These are phyloP conservation scores for Polydesmus complanatus DNA, from an alignment of 2,888 invertebrate species.

Conservation along the genomic window DNA sequence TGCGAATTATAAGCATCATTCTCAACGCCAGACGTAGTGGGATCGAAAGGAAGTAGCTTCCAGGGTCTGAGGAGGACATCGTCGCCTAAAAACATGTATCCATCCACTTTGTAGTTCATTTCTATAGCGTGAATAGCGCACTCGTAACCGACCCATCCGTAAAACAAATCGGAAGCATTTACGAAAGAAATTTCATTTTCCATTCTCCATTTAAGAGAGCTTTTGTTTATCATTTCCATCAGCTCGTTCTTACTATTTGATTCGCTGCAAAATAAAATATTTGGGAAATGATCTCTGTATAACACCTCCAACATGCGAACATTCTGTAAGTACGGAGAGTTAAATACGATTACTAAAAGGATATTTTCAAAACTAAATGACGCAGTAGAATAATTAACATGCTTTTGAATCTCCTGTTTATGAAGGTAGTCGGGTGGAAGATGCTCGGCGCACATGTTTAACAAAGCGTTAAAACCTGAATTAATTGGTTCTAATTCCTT, in stretches of 20 bases:
- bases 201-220: neutral
- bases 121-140: conserved; percentile 13
- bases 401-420: too few species aligned
- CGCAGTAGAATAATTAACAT: too few species aligned
- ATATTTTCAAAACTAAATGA: neutral
- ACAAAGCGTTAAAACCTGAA: neutral
- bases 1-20: neutral
- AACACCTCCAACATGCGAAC: conserved; percentile 6
- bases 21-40: neutral
- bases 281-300: conserved; percentile 10
- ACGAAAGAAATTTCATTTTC: conserved; percentile 4
- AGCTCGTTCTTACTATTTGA: neutral
- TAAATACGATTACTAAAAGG: conserved; percentile 8
- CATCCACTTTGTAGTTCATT: conserved; percentile 12
- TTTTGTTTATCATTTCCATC: neutral
- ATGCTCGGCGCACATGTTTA: too few species aligned
- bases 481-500: neutral
- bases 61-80: conserved; percentile 12
- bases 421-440: too few species aligned
- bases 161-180: neutral
- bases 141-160: conserved; percentile 12
- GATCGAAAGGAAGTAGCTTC: conserved; percentile 1
- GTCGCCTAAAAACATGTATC: conserved; percentile 13
- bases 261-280: conserved; percentile 8
- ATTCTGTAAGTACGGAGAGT: neutral